phyloP scores from a whole-genome alignment of 2,888 invertebrate genomes.

The Julus scanicus region DNA sequence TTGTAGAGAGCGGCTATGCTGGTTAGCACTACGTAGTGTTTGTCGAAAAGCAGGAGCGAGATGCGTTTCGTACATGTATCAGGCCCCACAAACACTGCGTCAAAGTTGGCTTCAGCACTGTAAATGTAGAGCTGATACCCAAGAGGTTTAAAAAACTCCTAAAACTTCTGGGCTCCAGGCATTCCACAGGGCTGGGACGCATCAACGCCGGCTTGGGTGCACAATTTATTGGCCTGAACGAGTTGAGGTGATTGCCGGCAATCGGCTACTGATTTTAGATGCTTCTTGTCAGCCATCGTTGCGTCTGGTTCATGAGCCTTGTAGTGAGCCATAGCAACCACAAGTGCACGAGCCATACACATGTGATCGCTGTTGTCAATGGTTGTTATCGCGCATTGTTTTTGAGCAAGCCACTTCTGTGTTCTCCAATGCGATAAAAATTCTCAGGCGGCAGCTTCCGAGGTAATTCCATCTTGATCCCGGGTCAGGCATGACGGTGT shows the following conservation, averaged over 20 bases:
- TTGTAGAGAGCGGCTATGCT: neutral
- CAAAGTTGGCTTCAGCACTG: neutral
- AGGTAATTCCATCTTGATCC: neutral
- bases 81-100: neutral
- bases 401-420: neutral
- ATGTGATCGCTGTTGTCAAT: neutral
- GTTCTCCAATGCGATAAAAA: neutral
- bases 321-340: too few relatives aligned
- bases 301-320: too few relatives aligned
- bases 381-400: neutral
- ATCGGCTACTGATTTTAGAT: too few relatives aligned
- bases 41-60: neutral
- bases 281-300: too few relatives aligned
- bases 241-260: too few relatives aligned
- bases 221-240: too few relatives aligned
- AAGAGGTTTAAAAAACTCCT: neutral
- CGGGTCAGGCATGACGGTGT: neutral
- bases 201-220: too few relatives aligned
- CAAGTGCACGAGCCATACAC: neutral
- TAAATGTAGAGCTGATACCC: neutral
- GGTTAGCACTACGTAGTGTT: neutral
- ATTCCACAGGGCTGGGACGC: too few relatives aligned
- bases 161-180: too few relatives aligned
- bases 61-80: neutral
- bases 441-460: neutral